These are phyloP conservation scores for Desmodus rotundus DNA, from an alignment of 2,113 vertebrate genomes.

Conservation along the genomic window DNA sequence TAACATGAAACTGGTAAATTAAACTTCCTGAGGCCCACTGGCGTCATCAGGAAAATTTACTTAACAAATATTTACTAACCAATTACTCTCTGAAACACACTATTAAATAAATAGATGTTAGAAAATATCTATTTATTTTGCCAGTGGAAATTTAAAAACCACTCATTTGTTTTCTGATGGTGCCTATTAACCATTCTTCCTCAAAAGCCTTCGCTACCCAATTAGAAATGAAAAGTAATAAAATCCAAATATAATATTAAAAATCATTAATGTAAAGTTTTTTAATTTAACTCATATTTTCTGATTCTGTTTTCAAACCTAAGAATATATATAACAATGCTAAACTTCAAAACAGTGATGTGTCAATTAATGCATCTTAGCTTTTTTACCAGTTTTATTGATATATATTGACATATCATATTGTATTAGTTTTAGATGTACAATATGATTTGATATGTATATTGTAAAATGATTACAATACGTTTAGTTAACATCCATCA, in stretches of 20 bases:
- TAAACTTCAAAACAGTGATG: constrained; percentile 6
- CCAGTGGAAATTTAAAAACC: background rate
- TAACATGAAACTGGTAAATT: background rate
- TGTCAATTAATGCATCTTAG: background rate
- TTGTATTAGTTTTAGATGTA: background rate
- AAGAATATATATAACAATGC: background rate
- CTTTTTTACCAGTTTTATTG: background rate
- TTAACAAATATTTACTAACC: constrained; percentile 20
- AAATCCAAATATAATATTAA: background rate
- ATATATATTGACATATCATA: background rate
- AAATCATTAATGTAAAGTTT: background rate
- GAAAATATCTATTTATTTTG: background rate
- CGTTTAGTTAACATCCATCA: background rate
- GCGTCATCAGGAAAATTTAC: background rate
- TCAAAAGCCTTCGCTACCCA: background rate
- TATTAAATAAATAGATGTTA: background rate
- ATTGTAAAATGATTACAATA: background rate
- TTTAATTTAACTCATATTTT: background rate
- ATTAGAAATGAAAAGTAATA: background rate
- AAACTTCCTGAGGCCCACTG: background rate
- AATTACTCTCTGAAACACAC: background rate
- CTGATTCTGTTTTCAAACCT: constrained; percentile 11
- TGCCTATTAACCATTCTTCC: background rate
- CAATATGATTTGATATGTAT: background rate
- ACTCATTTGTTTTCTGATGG: background rate